phyloP scores from a whole-genome alignment of 2,113 vertebrate species.

The Nerophis lumbriciformis region DNA sequence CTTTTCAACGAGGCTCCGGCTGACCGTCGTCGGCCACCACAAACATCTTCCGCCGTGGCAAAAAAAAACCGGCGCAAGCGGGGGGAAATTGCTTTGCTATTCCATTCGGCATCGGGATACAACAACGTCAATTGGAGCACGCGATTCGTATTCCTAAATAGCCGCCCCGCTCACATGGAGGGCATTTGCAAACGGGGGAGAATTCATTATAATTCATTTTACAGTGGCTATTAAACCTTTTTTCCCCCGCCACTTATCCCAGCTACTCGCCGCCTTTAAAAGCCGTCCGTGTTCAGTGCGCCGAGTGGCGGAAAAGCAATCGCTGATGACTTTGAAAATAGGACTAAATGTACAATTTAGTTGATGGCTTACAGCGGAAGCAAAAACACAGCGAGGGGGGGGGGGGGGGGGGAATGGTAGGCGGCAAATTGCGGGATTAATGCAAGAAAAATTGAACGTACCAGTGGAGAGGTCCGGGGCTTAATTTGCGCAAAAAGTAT shows the following conservation, averaged over 20 bases:
- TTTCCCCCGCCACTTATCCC: conserved; percentile 77
- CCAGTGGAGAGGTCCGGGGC: conserved; percentile 16
- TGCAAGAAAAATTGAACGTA: conserved; percentile 31
- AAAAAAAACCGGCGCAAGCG: conserved; percentile 31
- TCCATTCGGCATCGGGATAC: conserved; percentile 58
- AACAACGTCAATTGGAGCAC: conserved; percentile 66
- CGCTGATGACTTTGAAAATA: conserved; percentile 74
- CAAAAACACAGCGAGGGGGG: conserved; percentile 24
- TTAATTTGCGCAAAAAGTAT: not conserved
- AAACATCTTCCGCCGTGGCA: conserved; percentile 42
- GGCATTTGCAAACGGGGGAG: conserved; percentile 71
- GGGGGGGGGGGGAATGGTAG: conserved; percentile 6
- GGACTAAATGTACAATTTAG: conserved; percentile 71
- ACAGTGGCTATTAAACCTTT: conserved; percentile 75
- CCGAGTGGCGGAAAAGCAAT: conserved; percentile 71
- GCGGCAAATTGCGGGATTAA: conserved; percentile 43
- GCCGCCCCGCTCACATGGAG: conserved; percentile 63
- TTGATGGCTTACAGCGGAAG: conserved; percentile 37
- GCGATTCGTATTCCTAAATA: conserved; percentile 74
- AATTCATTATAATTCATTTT: conserved; percentile 81
- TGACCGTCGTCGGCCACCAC: conserved; percentile 49
- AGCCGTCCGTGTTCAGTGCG: conserved; percentile 71
- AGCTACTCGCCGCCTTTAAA: conserved; percentile 73
- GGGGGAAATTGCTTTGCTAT: conserved; percentile 49
- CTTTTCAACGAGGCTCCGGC: conserved; percentile 3